These are phyloP conservation scores for Trilocha varians DNA, from an alignment of 2,888 invertebrate genomes.

Conservation along the genomic window DNA sequence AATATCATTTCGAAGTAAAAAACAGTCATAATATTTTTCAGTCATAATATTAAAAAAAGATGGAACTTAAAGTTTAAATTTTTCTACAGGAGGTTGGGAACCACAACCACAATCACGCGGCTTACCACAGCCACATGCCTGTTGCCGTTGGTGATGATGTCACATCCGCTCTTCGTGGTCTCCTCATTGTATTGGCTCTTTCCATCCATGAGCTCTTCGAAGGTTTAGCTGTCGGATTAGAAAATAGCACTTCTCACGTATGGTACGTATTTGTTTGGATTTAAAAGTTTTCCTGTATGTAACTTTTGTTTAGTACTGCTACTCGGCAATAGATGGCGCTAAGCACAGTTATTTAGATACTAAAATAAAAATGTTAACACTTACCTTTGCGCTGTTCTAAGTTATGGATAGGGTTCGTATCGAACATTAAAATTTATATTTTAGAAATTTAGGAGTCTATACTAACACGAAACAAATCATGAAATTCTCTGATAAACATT, in stretches of 20 bases:
- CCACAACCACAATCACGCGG: conserved; percentile 33
- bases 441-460: too few species aligned
- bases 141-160: conserved; percentile 49
- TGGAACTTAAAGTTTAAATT: neutral
- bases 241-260: conserved; percentile 67
- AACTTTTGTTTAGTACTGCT: conserved; percentile 5
- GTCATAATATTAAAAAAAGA: neutral
- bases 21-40: too few species aligned
- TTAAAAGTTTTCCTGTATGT: too few species aligned
- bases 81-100: conserved; percentile 42
- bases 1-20: too few species aligned
- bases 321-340: conserved; percentile 26
- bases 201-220: conserved; percentile 91
- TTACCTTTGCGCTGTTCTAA: too few species aligned
- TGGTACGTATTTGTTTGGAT: too few species aligned
- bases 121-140: conserved; percentile 64
- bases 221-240: conserved; percentile 87
- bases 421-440: too few species aligned
- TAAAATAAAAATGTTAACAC: too few species aligned
- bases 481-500: too few species aligned
- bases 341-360: too few species aligned
- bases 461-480: too few species aligned
- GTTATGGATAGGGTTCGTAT: too few species aligned
- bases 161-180: conserved; percentile 76
- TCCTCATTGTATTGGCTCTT: conserved; percentile 86